Evolutionary conservation across 2,888 invertebrate species (phyloP).

Genomic region (Rhagophthalmus giganteus): DNA sequence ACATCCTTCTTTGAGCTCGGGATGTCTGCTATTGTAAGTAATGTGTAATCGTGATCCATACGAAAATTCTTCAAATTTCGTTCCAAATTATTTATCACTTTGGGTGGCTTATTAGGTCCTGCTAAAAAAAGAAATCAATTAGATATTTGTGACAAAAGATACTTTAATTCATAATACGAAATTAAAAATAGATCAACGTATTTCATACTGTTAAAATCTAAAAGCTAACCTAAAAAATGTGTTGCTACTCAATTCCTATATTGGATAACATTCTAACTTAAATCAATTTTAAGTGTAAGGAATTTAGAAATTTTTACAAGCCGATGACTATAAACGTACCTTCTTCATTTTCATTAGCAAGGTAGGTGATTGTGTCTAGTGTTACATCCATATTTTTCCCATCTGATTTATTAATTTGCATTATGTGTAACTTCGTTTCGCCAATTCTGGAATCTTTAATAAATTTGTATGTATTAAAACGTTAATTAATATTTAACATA

Average conservation of each 20-base stretch:
- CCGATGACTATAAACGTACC: too few species aligned
- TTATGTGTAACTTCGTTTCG: constrained; percentile 49
- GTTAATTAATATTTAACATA: constrained; percentile 54
- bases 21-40: constrained; percentile 67
- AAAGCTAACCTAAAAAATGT: too few species aligned
- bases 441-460: constrained; percentile 46
- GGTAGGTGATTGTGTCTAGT: constrained; percentile 56
- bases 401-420: constrained; percentile 52
- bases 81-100: constrained; percentile 58
- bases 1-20: constrained; percentile 43
- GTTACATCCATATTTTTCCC: constrained; percentile 51
- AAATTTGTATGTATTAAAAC: constrained; percentile 10
- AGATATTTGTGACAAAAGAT: constrained; percentile 1
- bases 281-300: not conserved
- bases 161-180: too few species aligned
- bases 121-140: not conserved
- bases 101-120: constrained; percentile 40
- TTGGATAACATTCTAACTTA: not conserved
- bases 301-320: too few species aligned
- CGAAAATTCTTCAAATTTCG: constrained; percentile 61
- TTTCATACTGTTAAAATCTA: too few species aligned
- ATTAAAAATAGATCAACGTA: too few species aligned
- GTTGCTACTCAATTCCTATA: too few species aligned
- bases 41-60: constrained; percentile 82
- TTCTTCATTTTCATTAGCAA: constrained; percentile 37